Conservation (phyloP, 1,140 invertebrate genomes). For the Plutomurus gul region DNA sequence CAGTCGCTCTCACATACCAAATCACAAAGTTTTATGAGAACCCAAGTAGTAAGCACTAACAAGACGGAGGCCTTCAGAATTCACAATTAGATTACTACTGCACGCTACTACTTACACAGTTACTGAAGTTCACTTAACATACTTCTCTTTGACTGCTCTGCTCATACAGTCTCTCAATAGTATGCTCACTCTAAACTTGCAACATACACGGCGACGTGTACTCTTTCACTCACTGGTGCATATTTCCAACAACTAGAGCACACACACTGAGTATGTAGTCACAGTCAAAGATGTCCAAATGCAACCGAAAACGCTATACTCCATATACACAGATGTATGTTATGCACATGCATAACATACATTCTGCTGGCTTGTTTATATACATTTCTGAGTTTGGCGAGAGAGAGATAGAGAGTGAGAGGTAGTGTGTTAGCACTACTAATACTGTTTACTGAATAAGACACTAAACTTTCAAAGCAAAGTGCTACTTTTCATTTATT, state of each 20-base stretch:
- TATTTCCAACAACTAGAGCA: no score
- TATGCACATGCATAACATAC: no score
- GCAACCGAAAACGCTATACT: no score
- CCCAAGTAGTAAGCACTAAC: no score
- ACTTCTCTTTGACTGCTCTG: neutral
- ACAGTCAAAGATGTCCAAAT: no score
- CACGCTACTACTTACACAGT: no score
- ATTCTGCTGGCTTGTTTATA: no score
- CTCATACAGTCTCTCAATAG: no score
- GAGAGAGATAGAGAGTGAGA: no score
- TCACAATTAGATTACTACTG: conserved; percentile 12
- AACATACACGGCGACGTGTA: neutral
- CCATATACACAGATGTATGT: no score
- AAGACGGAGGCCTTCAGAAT: neutral
- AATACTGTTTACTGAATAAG: neutral
- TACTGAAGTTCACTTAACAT: neutral
- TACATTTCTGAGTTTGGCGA: no score
- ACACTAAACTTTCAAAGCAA: neutral
- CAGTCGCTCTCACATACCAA: neutral
- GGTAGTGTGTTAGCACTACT: neutral
- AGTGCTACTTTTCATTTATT: conserved; percentile 3
- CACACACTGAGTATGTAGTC: no score
- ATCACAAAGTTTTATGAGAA: neutral
- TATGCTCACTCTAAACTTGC: neutral
- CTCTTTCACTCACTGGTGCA: neutral